phyloP scores from a whole-genome alignment of 2,113 vertebrate species.

The Muntiacus muntjak region DNA sequence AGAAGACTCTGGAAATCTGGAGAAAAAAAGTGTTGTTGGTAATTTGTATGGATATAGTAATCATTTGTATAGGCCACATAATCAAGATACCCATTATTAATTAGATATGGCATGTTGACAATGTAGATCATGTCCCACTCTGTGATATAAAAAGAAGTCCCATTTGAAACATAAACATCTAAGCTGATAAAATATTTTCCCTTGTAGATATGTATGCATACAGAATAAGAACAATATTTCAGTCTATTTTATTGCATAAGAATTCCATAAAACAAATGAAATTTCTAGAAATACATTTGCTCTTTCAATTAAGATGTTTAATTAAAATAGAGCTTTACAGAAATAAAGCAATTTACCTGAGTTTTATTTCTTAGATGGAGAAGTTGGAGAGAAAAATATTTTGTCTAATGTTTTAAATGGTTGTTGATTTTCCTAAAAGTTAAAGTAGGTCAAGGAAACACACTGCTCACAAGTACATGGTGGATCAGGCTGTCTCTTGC shows the following conservation, averaged over 20 bases:
- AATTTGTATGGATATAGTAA: neutral
- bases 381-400: neutral
- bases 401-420: constrained; percentile 19
- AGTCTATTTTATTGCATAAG: neutral
- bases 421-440: constrained; percentile 48
- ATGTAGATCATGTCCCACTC: neutral
- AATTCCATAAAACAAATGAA: constrained; percentile 20
- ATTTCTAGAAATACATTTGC: constrained; percentile 38
- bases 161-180: neutral
- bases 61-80: neutral
- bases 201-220: neutral
- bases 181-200: neutral
- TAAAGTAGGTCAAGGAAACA: constrained; percentile 54
- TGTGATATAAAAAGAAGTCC: neutral
- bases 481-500: neutral
- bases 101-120: neutral
- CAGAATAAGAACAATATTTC: neutral
- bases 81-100: neutral
- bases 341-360: neutral
- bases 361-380: constrained; percentile 20
- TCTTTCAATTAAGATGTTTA: constrained; percentile 19
- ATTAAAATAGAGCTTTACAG: neutral
- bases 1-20: neutral
- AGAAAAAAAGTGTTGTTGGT: neutral
- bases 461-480: neutral